Evolutionary conservation across 1,140 invertebrate species (phyloP), one percentile per base, ranked within the genome.

Genomic region (Drosophila tani): DNA sequence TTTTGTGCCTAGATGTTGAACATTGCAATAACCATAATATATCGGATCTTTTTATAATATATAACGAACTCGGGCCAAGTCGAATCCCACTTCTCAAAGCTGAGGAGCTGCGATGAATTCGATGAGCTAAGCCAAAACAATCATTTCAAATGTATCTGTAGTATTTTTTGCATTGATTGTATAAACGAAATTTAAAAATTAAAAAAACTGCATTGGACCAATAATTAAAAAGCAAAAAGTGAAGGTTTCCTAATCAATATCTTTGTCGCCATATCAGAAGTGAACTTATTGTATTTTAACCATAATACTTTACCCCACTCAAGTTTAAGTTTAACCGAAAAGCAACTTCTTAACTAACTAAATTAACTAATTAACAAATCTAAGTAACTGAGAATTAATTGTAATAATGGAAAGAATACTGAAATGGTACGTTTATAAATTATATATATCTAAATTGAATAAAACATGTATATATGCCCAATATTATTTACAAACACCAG

Each of bases 1-100:
- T 76, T 90, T 90, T 90, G 85, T 91, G 85, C 86, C 85, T 90
- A 85, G 81, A 90, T 90, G 85, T 90, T 91, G 86, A 90, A 91
- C 86, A 91, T 90, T 91, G 86, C 79, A 90, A 76, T 85, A 85
- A 85, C 75, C 69, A 79, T 67, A 68, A 70, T 77, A 81, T 81
- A 73, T 50, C 46, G 38, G 19, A 51, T 45, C 15, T 19, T 65
- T 65, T 58, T 60, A 32, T 47, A 60, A 45, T 24, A 35, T 14
- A 32, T 19, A 19, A 32, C 17, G 35, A 70, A 47, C 40, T 21
- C 40, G 24, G 19, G 50, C 41, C 27, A 71, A 11, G 21, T 14
- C 58, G 83, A 88, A 87, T 87, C 83, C 50, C 84, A 74, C 76
- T 83, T 82, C 83, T 87, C 83, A 67, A 45, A 51, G 17, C 66